phyloP scores from a whole-genome alignment of 2,888 invertebrate genomes.

The Cepaea hortensis region DNA sequence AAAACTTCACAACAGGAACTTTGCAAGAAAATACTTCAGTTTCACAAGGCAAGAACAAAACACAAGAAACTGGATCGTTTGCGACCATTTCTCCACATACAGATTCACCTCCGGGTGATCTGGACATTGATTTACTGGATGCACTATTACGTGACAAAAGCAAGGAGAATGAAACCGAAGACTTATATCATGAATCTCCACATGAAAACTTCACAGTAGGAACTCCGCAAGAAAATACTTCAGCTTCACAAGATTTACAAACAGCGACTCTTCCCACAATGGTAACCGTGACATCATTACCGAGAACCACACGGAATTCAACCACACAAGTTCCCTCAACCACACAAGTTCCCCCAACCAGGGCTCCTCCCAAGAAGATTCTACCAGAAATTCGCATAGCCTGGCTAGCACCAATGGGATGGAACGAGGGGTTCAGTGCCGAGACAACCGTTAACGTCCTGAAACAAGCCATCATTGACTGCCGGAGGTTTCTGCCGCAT shows the following conservation, averaged over 20 bases:
- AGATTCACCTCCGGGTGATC: not conserved
- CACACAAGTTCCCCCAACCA: not conserved
- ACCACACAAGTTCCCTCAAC: not conserved
- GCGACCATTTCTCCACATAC: not conserved
- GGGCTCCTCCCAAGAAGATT: not conserved
- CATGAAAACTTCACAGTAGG: not conserved
- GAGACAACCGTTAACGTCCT: slow-evolving; percentile 64
- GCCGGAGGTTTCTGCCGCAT: slow-evolving; percentile 23
- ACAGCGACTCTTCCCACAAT: not conserved
- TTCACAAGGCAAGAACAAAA: no score
- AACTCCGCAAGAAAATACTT: not conserved
- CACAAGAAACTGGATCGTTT: not conserved
- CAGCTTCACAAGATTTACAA: not conserved
- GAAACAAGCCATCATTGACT: slow-evolving; percentile 59
- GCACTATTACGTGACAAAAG: not conserved
- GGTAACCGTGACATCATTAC: no score
- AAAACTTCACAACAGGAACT: not conserved
- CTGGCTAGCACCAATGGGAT: slow-evolving; percentile 67
- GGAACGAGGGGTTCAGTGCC: slow-evolving; percentile 65
- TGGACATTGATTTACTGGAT: not conserved
- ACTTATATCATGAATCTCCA: not conserved
- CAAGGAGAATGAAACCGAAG: not conserved
- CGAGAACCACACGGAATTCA: no score
- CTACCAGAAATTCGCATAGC: slow-evolving; percentile 64
- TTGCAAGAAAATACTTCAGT: not conserved